Percentiles rank a stretch among this genome's conserved stretches.
Evolutionary conservation across 2,797 vertebrate species (phyloP).

Genomic region (Darevskia nairensis): DNA sequence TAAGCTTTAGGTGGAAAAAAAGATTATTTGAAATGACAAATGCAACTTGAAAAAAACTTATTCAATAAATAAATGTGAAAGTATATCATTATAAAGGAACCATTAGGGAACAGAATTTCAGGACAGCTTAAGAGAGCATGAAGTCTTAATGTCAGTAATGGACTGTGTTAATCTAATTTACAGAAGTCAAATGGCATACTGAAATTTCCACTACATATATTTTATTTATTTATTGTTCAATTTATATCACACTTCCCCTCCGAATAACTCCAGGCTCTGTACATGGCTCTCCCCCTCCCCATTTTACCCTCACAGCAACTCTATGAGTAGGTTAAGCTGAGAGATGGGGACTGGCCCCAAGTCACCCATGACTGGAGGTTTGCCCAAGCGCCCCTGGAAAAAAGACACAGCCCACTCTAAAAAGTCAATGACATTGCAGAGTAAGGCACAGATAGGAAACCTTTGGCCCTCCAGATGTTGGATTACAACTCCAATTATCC

Average conservation of each 20-base stretch:
- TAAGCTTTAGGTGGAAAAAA: neutral
- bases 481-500: too few relatives aligned
- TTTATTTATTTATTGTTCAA: too few relatives aligned
- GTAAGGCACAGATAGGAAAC: neutral
- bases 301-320: too few relatives aligned
- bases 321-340: too few relatives aligned
- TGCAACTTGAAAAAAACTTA: neutral
- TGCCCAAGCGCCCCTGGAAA: neutral
- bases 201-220: neutral
- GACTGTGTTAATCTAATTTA: neutral
- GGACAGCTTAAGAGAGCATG: neutral
- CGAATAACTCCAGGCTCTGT: too few relatives aligned
- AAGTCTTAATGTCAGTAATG: neutral
- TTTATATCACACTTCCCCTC: too few relatives aligned
- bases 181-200: neutral
- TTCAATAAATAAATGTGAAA: neutral
- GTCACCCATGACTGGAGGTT: too few relatives aligned
- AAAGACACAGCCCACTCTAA: neutral
- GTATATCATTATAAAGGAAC: neutral
- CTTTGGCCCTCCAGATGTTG: too few relatives aligned
- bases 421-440: neutral
- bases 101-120: neutral
- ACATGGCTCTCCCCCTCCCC: too few relatives aligned
- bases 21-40: neutral
- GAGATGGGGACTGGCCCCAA: too few relatives aligned